Evolutionary conservation across 2,888 invertebrate species (phyloP).

Genomic region (Diabrotica balteata): DNA sequence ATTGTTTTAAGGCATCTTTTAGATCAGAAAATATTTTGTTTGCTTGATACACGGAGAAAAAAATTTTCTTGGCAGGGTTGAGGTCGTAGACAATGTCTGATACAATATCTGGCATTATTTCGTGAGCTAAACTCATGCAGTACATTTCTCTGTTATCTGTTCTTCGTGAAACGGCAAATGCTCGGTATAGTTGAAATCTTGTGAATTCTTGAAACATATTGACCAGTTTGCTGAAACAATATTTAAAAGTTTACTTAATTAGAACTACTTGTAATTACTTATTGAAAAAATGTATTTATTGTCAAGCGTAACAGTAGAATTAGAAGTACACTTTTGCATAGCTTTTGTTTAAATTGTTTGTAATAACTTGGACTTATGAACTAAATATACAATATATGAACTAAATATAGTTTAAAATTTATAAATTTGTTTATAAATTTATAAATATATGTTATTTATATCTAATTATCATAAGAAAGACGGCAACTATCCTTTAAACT

Average conservation of each 20-base stretch:
- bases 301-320: too few species aligned
- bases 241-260: neutral
- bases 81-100: slow-evolving; percentile 25
- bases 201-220: slow-evolving; percentile 24
- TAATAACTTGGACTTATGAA: too few species aligned
- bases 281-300: neutral
- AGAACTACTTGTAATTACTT: neutral
- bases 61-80: slow-evolving; percentile 9
- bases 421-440: too few species aligned
- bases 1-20: slow-evolving; percentile 12
- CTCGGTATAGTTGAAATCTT: slow-evolving; percentile 30
- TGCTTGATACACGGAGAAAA: neutral
- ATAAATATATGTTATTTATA: too few species aligned
- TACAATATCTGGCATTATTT: slow-evolving; percentile 32
- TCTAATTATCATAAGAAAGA: too few species aligned
- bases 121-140: slow-evolving; percentile 30
- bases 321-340: too few species aligned
- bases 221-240: slow-evolving; percentile 24
- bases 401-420: too few species aligned
- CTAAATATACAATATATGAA: too few species aligned
- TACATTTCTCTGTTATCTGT: slow-evolving; percentile 22
- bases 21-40: slow-evolving; percentile 21
- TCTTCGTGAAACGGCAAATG: slow-evolving; percentile 11
- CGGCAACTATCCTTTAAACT: too few species aligned
- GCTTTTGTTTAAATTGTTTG: too few species aligned